These are phyloP conservation scores for Ginglymostoma cirratum DNA, from an alignment of 2,113 vertebrate species.

Conservation along the genomic window DNA sequence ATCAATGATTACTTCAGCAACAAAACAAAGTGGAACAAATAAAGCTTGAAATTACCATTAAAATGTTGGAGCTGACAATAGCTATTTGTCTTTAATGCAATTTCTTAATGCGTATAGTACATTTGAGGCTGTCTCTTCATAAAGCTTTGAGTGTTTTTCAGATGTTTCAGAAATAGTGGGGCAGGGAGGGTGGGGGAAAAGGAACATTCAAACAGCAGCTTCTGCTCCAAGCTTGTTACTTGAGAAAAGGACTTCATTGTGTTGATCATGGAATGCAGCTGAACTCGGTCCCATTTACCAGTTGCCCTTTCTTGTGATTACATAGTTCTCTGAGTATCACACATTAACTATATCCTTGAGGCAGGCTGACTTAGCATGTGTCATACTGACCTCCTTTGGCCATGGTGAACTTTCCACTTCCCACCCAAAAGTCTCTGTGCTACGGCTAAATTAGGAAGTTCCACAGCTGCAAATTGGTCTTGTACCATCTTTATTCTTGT, in stretches of 20 bases:
- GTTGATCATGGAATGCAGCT: not conserved
- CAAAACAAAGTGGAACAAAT: constrained; percentile 21
- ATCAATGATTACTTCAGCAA: not conserved
- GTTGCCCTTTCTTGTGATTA: constrained; percentile 11
- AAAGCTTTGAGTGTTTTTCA: constrained; percentile 21
- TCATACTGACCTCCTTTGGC: not conserved
- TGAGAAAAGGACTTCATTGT: constrained; percentile 27
- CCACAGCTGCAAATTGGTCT: no score
- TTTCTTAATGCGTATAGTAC: not conserved
- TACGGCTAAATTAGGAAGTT: no score
- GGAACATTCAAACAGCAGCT: not conserved
- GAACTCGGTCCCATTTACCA: constrained; percentile 28
- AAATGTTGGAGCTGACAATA: constrained; percentile 21
- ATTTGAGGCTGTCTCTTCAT: constrained; percentile 5
- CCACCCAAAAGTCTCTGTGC: not conserved
- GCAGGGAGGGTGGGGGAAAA: not conserved
- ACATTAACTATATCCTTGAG: not conserved
- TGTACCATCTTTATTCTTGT: no score
- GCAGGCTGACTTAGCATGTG: not conserved
- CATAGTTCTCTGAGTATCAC: not conserved
- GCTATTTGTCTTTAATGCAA: constrained; percentile 1
- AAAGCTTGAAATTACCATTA: constrained; percentile 32
- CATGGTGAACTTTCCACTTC: not conserved
- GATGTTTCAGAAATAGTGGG: not conserved
- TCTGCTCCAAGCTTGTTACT: not conserved